Conservation (phyloP, 2,113 vertebrate genomes). For the Cavia porcellus region DNA sequence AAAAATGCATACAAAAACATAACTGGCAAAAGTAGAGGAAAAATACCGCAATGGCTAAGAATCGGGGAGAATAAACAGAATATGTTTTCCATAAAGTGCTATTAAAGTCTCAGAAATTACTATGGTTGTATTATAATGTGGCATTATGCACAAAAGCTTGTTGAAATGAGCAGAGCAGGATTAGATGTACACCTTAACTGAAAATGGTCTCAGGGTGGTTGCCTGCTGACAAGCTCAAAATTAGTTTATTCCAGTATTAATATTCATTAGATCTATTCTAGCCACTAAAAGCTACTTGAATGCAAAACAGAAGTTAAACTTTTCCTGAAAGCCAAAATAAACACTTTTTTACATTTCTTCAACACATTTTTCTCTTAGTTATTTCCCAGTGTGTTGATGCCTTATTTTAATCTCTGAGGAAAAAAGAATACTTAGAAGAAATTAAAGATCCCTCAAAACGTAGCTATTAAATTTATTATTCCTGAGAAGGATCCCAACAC, state of each 20-base stretch:
- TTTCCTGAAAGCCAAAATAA: neutral
- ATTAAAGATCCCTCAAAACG: neutral
- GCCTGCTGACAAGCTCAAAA: neutral
- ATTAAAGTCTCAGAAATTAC: neutral
- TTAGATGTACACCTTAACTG: neutral
- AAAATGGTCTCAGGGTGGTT: neutral
- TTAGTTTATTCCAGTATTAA: neutral
- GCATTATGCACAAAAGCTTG: neutral
- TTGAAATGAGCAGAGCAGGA: neutral
- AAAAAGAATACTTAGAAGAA: neutral
- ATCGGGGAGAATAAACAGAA: neutral
- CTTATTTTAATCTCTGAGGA: neutral
- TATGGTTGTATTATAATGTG: no score
- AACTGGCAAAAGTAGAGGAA: neutral
- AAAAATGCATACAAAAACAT: neutral
- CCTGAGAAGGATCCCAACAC: neutral
- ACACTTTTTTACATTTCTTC: neutral
- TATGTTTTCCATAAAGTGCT: neutral
- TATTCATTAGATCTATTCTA: neutral
- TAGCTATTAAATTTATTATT: neutral
- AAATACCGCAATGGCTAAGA: neutral
- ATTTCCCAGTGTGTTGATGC: neutral
- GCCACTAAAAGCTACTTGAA: neutral
- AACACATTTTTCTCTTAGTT: neutral
- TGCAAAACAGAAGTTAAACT: neutral